These are phyloP conservation scores for Apodemus speciosus DNA, from an alignment of 2,113 vertebrate genomes.

Conservation along the genomic window DNA sequence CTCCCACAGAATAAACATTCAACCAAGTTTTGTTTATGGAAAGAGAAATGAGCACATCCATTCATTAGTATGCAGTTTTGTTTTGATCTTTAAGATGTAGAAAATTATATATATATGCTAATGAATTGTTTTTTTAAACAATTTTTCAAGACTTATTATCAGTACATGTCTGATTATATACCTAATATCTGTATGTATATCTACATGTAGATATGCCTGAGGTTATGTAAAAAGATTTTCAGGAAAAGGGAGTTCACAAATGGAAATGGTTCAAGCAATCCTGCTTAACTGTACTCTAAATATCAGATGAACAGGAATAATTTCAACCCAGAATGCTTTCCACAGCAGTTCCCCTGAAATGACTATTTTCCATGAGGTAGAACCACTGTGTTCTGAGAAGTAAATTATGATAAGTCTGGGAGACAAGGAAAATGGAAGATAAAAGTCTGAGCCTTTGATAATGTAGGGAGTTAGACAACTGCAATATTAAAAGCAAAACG, in stretches of 20 bases:
- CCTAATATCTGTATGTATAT: not conserved
- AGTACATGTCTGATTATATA: not conserved
- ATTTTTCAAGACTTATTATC: not conserved
- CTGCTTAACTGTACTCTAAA: not conserved
- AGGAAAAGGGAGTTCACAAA: not conserved
- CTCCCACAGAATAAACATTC: not conserved
- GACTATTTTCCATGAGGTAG: not conserved
- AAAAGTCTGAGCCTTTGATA: not conserved
- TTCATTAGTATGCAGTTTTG: not conserved
- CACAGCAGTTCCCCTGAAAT: not conserved
- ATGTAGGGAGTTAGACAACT: slow-evolving; percentile 27
- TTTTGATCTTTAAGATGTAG: too few relatives aligned
- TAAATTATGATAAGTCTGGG: not conserved
- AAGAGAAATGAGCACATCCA: not conserved
- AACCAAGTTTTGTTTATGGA: not conserved
- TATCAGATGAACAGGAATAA: not conserved
- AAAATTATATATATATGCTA: not conserved
- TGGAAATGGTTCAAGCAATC: not conserved
- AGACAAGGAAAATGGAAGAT: slow-evolving; percentile 1
- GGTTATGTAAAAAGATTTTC: not conserved
- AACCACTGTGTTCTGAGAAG: not conserved
- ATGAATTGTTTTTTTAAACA: not conserved
- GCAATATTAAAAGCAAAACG: not conserved
- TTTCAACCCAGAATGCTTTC: not conserved
- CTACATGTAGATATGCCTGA: not conserved